These are phyloP conservation scores for Atlantisia rogersi DNA, from an alignment of 2,113 vertebrate genomes.

Conservation along the genomic window DNA sequence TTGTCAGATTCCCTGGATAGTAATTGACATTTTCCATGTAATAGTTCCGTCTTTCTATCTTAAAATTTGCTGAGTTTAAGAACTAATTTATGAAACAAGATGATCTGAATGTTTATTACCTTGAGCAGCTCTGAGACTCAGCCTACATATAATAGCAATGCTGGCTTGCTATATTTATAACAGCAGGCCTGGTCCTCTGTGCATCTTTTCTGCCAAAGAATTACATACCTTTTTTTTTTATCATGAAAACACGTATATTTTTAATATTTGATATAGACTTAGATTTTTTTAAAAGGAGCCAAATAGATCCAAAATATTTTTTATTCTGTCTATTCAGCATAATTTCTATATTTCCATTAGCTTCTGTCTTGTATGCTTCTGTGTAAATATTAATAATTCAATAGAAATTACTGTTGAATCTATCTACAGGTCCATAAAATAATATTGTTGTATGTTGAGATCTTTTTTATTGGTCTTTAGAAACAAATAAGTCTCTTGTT, in stretches of 20 bases:
- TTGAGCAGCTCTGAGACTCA: background rate
- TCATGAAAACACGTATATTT: background rate
- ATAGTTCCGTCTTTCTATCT: background rate
- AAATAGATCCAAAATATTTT: background rate
- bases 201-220: background rate
- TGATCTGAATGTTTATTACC: background rate
- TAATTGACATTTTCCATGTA: background rate
- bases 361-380: background rate
- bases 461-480: background rate
- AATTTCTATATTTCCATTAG: background rate
- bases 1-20: background rate
- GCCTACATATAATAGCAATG: background rate
- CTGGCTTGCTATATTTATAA: background rate
- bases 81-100: conserved; percentile 3
- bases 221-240: background rate
- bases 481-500: background rate
- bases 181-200: background rate
- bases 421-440: background rate
- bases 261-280: background rate
- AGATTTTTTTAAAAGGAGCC: background rate
- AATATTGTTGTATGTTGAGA: background rate
- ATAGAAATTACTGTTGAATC: background rate
- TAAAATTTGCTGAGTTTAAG: background rate
- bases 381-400: background rate
- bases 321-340: background rate